Percentiles rank a stretch among this genome's conserved stretches.
Conservation (phyloP, 2,113 vertebrate species). For the Sterrhoptilus dennistouni region DNA sequence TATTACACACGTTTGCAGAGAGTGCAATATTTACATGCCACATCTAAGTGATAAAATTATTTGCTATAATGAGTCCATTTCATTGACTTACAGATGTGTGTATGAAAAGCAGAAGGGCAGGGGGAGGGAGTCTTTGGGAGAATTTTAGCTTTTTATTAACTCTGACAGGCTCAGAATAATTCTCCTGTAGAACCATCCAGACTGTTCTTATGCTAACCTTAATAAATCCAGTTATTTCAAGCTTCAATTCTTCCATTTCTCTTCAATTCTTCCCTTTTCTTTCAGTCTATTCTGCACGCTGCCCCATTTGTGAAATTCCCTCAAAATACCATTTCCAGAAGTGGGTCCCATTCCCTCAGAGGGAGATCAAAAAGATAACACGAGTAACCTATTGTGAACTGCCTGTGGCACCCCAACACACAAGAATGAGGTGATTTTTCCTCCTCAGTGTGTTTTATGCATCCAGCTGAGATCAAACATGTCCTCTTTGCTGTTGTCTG, state of each 20-base stretch:
- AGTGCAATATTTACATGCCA: not conserved
- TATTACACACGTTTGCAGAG: not conserved
- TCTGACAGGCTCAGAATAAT: not conserved
- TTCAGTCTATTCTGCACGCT: not conserved
- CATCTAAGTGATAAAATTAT: not conserved
- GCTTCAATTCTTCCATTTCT: not conserved
- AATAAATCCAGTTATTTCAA: not conserved
- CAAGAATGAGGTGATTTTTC: not conserved
- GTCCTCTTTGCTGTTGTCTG: not conserved
- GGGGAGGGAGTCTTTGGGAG: not conserved
- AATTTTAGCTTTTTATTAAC: not conserved
- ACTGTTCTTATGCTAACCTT: not conserved
- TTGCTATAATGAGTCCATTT: not conserved
- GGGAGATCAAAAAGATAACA: not conserved
- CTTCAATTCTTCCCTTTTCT: not conserved
- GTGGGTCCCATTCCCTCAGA: not conserved
- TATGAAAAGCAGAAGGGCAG: not conserved
- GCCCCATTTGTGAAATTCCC: not conserved
- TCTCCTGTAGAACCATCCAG: not conserved
- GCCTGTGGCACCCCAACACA: not conserved
- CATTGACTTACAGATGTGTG: not conserved
- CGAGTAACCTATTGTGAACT: not conserved
- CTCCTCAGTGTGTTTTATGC: not conserved
- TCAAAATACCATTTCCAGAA: not conserved
- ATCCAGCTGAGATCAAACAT: not conserved